Conservation (phyloP, 2,888 invertebrate species). For the Eristalinus aeneus region DNA sequence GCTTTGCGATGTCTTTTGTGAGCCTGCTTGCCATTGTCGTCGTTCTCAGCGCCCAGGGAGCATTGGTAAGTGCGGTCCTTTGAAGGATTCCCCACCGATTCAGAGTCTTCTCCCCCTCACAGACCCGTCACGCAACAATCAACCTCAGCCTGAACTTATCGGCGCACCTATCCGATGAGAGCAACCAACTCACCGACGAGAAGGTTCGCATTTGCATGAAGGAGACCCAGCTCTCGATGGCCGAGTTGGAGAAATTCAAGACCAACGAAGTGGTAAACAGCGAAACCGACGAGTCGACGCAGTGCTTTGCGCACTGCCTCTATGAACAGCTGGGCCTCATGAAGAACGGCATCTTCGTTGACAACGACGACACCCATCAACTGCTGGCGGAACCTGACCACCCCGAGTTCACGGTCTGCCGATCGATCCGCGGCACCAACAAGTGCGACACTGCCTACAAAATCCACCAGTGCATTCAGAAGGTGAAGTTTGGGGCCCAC, state of each 20-base stretch:
- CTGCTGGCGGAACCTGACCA: constrained; percentile 71
- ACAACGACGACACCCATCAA: constrained; percentile 72
- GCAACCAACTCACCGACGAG: constrained; percentile 67
- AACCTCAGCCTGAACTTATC: constrained; percentile 48
- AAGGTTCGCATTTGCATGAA: constrained; percentile 75
- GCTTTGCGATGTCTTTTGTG: constrained; percentile 26
- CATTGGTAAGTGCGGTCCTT: constrained; percentile 27
- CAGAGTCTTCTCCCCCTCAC: background rate
- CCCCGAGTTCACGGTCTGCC: constrained; percentile 37
- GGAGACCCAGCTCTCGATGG: constrained; percentile 76
- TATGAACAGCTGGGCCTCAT: constrained; percentile 75
- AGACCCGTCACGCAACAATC: constrained; percentile 41
- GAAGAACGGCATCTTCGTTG: constrained; percentile 73
- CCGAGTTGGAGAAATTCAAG: constrained; percentile 74
- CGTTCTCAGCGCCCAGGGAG: constrained; percentile 24
- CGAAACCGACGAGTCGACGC: constrained; percentile 74
- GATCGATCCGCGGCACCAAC: constrained; percentile 72
- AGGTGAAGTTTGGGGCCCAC: constrained; percentile 47
- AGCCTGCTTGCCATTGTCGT: background rate
- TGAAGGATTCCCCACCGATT: too few species aligned
- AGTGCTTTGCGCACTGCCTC: constrained; percentile 76
- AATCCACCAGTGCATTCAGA: constrained; percentile 74
- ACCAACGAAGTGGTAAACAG: constrained; percentile 50
- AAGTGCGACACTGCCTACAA: constrained; percentile 77
- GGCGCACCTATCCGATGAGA: constrained; percentile 47